Percentiles rank a stretch among this genome's conserved stretches.
phyloP scores from a whole-genome alignment of 2,113 vertebrate genomes.

The Synchiropus splendidus region DNA sequence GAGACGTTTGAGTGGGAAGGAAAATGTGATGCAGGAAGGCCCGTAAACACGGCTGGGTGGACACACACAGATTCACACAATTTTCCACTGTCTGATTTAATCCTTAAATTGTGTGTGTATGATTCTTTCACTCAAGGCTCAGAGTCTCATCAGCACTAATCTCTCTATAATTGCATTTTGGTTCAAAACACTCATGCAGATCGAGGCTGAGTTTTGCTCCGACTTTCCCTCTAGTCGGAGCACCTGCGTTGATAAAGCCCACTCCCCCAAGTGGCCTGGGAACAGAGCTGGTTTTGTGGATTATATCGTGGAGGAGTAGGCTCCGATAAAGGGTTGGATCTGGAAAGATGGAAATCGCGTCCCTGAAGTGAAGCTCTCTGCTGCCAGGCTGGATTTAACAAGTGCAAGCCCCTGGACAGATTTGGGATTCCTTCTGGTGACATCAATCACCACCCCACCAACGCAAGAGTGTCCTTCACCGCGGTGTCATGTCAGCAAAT shows the following conservation, averaged over 20 bases:
- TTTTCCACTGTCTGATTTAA: constrained; percentile 9
- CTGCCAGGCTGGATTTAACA: constrained; percentile 29
- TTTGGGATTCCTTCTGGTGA: constrained; percentile 27
- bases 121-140: constrained; percentile 19
- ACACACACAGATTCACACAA: not conserved
- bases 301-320: constrained; percentile 27
- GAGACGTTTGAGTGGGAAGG: not conserved
- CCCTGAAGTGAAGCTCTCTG: constrained; percentile 27
- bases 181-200: constrained; percentile 1
- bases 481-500: constrained; percentile 59
- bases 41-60: too few species aligned
- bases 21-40: too few species aligned
- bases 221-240: constrained; percentile 10
- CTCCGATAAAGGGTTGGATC: constrained; percentile 21
- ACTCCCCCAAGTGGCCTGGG: constrained; percentile 6
- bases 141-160: constrained; percentile 31
- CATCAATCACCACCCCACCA: constrained; percentile 17
- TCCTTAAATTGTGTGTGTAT: constrained; percentile 15
- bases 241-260: constrained; percentile 30
- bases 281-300: constrained; percentile 34
- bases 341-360: constrained; percentile 20
- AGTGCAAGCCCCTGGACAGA: constrained; percentile 21
- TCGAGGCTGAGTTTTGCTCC: not conserved
- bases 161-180: constrained; percentile 43
- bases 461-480: constrained; percentile 26